Conservation (phyloP, 2,797 vertebrate genomes). For the Molossus alvarezi region DNA sequence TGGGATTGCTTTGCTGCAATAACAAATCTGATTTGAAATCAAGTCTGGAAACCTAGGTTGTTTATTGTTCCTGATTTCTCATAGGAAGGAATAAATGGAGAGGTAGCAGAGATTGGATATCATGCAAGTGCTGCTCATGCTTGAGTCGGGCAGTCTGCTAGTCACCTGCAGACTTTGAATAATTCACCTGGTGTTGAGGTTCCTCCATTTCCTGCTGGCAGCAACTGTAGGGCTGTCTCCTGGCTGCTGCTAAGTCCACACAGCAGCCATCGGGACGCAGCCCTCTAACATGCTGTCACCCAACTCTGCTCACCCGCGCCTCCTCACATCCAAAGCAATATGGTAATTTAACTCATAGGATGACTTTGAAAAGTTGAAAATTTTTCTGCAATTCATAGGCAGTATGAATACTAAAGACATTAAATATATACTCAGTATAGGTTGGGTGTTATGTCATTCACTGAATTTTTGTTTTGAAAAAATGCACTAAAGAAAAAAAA, state of each 20-base stretch:
- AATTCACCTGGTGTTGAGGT: background rate
- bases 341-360: background rate
- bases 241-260: background rate
- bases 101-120: background rate
- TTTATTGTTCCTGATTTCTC: conserved; percentile 29
- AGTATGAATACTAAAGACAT: background rate
- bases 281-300: accelerated
- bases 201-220: background rate
- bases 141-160: background rate
- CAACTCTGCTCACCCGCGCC: background rate
- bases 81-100: background rate
- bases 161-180: conserved; percentile 1
- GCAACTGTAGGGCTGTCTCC: background rate
- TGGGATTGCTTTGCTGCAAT: background rate
- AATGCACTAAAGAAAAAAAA: background rate
- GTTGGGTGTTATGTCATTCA: background rate
- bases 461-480: background rate
- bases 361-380: background rate
- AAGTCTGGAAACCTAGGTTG: background rate
- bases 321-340: background rate
- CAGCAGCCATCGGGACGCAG: background rate
- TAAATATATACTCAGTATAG: background rate
- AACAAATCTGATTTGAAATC: background rate
- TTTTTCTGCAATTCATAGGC: background rate
- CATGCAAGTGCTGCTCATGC: background rate